phyloP scores from a whole-genome alignment of 1,140 invertebrate genomes.

The Drosophila sulfurigaster region DNA sequence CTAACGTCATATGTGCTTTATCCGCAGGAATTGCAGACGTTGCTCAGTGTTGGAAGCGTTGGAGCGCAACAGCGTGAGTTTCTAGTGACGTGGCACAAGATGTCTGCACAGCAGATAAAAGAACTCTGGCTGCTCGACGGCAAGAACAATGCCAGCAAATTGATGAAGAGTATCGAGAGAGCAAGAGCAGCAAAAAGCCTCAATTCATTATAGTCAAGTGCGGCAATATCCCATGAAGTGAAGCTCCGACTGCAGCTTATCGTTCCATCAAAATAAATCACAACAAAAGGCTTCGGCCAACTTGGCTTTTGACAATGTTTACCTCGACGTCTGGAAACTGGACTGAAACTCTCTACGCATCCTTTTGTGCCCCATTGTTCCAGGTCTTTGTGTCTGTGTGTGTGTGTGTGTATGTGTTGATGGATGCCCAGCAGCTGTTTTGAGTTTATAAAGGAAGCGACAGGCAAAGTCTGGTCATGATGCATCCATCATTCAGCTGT shows the following conservation, averaged over 20 bases:
- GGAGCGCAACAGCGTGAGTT: constrained; percentile 74
- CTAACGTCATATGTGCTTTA: constrained; percentile 85
- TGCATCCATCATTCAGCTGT: constrained; percentile 42
- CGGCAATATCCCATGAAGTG: constrained; percentile 29
- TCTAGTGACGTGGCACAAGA: constrained; percentile 86
- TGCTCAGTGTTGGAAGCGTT: constrained; percentile 44
- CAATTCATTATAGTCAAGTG: constrained; percentile 53
- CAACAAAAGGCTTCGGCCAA: constrained; percentile 64
- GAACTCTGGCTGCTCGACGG: constrained; percentile 76
- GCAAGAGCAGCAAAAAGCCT: not conserved
- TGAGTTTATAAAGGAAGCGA: constrained; percentile 23
- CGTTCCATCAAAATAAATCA: constrained; percentile 78
- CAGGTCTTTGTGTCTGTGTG: constrained; percentile 17
- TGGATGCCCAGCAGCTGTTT: constrained; percentile 59
- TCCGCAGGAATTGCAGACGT: constrained; percentile 41
- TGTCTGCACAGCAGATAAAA: constrained; percentile 85
- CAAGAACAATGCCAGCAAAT: constrained; percentile 8
- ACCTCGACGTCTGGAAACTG: constrained; percentile 41
- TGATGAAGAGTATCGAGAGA: not conserved
- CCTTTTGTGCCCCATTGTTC: constrained; percentile 54
- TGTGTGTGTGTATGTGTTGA: constrained; percentile 46
- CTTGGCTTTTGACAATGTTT: constrained; percentile 70
- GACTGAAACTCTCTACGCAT: constrained; percentile 14
- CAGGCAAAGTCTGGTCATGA: constrained; percentile 23
- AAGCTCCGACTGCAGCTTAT: constrained; percentile 30